These are phyloP conservation scores for Psittacara wagleri DNA, from an alignment of 2,113 vertebrate species.

Conservation along the genomic window DNA sequence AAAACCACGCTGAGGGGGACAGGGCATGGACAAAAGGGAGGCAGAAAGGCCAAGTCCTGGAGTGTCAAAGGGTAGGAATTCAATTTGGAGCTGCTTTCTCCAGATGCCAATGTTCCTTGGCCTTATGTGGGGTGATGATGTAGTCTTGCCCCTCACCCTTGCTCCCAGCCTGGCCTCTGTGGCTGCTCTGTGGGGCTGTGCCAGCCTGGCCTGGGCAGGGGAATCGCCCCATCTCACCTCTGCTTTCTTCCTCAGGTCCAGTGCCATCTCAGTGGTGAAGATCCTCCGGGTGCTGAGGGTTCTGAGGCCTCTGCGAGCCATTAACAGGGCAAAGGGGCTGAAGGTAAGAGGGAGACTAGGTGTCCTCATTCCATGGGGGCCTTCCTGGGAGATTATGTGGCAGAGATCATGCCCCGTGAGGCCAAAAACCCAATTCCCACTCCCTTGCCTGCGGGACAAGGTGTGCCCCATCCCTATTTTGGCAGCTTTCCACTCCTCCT, in stretches of 20 bases:
- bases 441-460: background rate
- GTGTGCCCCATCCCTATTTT: background rate
- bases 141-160: background rate
- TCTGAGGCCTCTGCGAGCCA: conserved; percentile 93
- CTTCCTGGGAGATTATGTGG: background rate
- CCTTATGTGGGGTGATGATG: background rate
- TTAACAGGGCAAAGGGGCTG: conserved; percentile 94
- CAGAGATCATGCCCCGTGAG: fast-evolving
- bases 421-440: background rate
- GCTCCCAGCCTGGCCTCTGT: background rate
- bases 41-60: background rate
- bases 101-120: background rate
- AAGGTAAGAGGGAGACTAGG: conserved; percentile 79
- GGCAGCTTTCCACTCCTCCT: background rate
- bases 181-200: background rate
- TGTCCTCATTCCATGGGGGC: fast-evolving
- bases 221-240: background rate
- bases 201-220: background rate
- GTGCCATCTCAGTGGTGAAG: conserved; percentile 96
- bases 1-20: background rate
- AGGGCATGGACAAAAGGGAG: background rate
- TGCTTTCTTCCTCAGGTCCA: conserved; percentile 80
- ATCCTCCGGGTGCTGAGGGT: conserved; percentile 96
- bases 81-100: background rate
- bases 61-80: background rate